A percentile compares a stretch with the other conserved stretches of the same genome.
Evolutionary conservation across 2,888 invertebrate species (phyloP).

Genomic region (Drosophila pegasa): DNA sequence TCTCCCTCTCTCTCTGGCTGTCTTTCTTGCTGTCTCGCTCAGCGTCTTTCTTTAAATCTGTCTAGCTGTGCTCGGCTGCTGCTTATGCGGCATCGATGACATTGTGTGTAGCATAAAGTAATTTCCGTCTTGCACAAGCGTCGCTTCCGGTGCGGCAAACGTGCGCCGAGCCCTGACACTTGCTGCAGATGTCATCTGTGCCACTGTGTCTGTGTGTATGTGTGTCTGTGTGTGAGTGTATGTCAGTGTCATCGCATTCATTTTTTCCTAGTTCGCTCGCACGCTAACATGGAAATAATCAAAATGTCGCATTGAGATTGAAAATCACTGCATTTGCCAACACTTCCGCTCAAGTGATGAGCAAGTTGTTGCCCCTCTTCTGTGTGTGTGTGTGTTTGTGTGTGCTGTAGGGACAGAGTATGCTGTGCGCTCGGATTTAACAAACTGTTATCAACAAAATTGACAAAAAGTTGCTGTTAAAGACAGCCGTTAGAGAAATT

Average conservation of each 20-base stretch:
- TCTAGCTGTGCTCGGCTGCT: conserved; percentile 50
- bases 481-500: conserved; percentile 74
- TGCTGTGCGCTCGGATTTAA: conserved; percentile 33
- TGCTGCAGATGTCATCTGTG: conserved; percentile 70
- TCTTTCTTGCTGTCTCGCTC: neutral
- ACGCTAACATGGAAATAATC: conserved; percentile 80
- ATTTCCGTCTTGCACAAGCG: conserved; percentile 82
- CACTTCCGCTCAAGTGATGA: conserved; percentile 80
- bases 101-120: conserved; percentile 82
- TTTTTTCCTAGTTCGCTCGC: conserved; percentile 60
- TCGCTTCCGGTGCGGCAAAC: conserved; percentile 81
- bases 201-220: conserved; percentile 17
- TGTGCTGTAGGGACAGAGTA: neutral
- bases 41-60: conserved; percentile 20
- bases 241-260: conserved; percentile 57
- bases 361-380: conserved; percentile 67
- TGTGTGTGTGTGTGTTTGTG: conserved; percentile 15
- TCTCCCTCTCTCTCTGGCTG: too few relatives aligned
- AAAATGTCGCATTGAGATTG: conserved; percentile 81
- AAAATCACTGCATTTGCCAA: conserved; percentile 81
- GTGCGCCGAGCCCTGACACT: conserved; percentile 75
- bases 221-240: conserved; percentile 28
- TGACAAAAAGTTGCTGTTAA: conserved; percentile 81
- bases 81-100: conserved; percentile 82
- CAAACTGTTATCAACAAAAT: conserved; percentile 76